These are phyloP conservation scores for Drosophila pseudotalamancana DNA, from an alignment of 2,888 invertebrate genomes.

Conservation along the genomic window DNA sequence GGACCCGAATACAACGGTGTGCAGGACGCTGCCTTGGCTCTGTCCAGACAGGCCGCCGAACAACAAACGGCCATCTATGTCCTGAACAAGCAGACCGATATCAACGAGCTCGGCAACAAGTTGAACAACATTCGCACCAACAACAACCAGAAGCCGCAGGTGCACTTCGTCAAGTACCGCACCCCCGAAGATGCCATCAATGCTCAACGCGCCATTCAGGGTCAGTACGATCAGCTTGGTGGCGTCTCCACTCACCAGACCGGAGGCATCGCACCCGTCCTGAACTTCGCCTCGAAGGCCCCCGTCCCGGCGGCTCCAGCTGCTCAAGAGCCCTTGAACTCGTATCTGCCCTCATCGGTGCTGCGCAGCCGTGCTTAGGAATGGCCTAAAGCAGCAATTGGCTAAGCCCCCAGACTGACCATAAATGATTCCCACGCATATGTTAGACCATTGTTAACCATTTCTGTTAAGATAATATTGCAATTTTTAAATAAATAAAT, in stretches of 20 bases:
- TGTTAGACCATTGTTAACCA: slow-evolving; percentile 41
- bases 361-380: slow-evolving; percentile 64
- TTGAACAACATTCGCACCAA: slow-evolving; percentile 66
- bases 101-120: slow-evolving; percentile 71
- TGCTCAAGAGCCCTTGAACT: slow-evolving; percentile 48
- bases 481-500: slow-evolving; percentile 38
- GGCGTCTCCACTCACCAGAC: slow-evolving; percentile 66
- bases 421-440: slow-evolving; percentile 44
- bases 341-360: slow-evolving; percentile 71
- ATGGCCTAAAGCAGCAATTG: neutral
- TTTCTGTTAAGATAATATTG: slow-evolving; percentile 46
- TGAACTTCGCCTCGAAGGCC: slow-evolving; percentile 75
- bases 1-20: slow-evolving; percentile 80
- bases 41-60: slow-evolving; percentile 75
- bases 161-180: slow-evolving; percentile 82
- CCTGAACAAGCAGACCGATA: slow-evolving; percentile 80
- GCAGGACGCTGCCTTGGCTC: slow-evolving; percentile 72
- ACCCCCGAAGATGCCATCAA: slow-evolving; percentile 80
- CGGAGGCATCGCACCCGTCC: slow-evolving; percentile 78
- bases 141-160: slow-evolving; percentile 76
- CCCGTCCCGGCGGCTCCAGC: slow-evolving; percentile 41
- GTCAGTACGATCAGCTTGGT: slow-evolving; percentile 76
- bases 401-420: slow-evolving; percentile 31
- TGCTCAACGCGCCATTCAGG: slow-evolving; percentile 80
- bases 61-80: slow-evolving; percentile 82